Percentiles rank a stretch among this genome's conserved stretches.
Evolutionary conservation across 2,888 invertebrate genomes (phyloP).

Genomic region (Heterodera filipjevi): DNA sequence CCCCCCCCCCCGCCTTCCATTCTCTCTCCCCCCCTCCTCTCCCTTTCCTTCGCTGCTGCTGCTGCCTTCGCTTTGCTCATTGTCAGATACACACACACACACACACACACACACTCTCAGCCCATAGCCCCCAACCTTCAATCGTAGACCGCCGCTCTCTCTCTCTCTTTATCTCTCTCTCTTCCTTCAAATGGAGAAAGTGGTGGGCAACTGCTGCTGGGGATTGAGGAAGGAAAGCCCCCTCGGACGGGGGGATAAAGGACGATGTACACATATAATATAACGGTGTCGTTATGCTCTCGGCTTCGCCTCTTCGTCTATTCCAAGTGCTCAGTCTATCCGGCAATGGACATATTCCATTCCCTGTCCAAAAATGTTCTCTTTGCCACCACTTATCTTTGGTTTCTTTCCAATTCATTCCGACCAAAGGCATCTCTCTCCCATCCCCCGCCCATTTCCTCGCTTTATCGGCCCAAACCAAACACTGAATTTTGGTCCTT

Average conservation of each 20-base stretch:
- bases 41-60: background rate
- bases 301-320: background rate
- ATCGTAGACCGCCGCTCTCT: background rate
- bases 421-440: background rate
- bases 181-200: background rate
- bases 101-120: conserved; percentile 12
- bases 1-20: background rate
- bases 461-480: background rate
- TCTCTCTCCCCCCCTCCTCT: background rate
- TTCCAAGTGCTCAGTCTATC: background rate
- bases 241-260: background rate
- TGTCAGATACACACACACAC: background rate
- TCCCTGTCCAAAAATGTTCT: background rate
- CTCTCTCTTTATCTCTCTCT: too few species aligned
- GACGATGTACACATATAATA: background rate
- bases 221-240: background rate
- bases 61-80: background rate
- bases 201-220: background rate
- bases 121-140: conserved; percentile 1
- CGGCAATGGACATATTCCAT: background rate
- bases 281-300: background rate
- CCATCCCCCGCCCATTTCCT: background rate
- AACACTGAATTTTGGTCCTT: background rate
- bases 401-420: background rate
- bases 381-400: background rate